Percentiles rank a stretch among this genome's conserved stretches.
These are phyloP conservation scores for Anthoscopus minutus DNA, from an alignment of 2,113 vertebrate genomes.

Conservation along the genomic window DNA sequence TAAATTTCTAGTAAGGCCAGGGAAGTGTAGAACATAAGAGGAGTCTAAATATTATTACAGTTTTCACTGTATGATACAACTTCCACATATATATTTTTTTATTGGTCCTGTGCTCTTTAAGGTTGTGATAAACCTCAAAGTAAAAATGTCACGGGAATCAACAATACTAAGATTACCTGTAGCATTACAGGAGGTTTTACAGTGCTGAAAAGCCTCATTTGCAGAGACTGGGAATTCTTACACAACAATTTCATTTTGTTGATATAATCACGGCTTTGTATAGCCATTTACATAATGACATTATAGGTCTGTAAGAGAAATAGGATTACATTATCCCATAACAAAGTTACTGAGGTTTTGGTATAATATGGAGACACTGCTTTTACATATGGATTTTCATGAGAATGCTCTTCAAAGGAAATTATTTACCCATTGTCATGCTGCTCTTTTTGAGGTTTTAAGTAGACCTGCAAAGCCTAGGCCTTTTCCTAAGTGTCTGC, in stretches of 20 bases:
- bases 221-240: neutral
- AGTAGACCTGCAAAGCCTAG: neutral
- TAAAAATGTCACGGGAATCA: neutral
- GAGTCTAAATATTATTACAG: neutral
- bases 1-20: neutral
- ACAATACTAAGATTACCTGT: neutral
- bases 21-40: neutral
- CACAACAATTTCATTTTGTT: slow-evolving; percentile 26
- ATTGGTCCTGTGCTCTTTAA: neutral
- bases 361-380: neutral
- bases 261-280: slow-evolving; percentile 25
- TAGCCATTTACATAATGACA: slow-evolving; percentile 32
- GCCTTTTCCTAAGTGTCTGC: neutral
- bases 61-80: neutral
- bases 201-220: neutral
- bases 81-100: neutral
- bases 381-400: slow-evolving; percentile 1
- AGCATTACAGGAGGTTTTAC: neutral
- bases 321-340: neutral
- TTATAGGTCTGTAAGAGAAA: slow-evolving; percentile 27
- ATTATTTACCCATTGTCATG: neutral
- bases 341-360: slow-evolving; percentile 23
- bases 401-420: neutral
- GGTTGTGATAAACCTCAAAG: neutral
- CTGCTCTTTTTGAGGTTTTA: neutral